Conservation (phyloP, 2,797 vertebrate genomes). For the Enteromius afrohamiltoni region DNA sequence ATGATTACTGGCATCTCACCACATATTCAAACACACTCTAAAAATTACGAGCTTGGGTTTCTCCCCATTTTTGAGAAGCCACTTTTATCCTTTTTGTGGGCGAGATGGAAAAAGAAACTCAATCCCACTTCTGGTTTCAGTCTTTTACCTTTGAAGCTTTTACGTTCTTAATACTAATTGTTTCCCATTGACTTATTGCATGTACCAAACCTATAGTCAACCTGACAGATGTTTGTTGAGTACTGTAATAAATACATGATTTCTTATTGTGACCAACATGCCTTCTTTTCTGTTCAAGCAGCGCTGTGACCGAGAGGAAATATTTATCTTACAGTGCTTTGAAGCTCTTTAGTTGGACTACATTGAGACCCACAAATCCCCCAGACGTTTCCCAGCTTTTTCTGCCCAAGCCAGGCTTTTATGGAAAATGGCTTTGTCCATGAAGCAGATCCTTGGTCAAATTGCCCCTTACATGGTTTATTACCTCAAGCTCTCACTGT, state of each 20-base stretch:
- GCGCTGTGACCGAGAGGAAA: slow-evolving; percentile 58
- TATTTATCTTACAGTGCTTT: slow-evolving; percentile 57
- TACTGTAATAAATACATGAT: slow-evolving; percentile 57
- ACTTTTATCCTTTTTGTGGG: slow-evolving; percentile 19
- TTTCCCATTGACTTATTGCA: slow-evolving; percentile 57
- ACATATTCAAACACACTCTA: slow-evolving; percentile 46
- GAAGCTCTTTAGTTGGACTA: slow-evolving; percentile 46
- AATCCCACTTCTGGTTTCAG: slow-evolving; percentile 40
- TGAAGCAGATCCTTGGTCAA: slow-evolving; percentile 49
- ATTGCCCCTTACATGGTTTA: slow-evolving; percentile 25
- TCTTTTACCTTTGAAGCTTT: slow-evolving; percentile 38
- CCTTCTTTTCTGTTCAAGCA: slow-evolving; percentile 50
- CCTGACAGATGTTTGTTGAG: slow-evolving; percentile 46
- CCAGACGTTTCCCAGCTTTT: slow-evolving; percentile 44
- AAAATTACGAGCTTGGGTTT: slow-evolving; percentile 47
- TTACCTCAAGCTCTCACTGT: slow-evolving; percentile 51
- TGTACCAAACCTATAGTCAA: slow-evolving; percentile 51
- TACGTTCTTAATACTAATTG: slow-evolving; percentile 49
- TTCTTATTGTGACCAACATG: slow-evolving; percentile 59
- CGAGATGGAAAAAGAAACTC: slow-evolving; percentile 36
- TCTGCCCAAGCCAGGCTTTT: slow-evolving; percentile 57
- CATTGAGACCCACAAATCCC: slow-evolving; percentile 45
- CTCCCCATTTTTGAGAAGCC: slow-evolving; percentile 26
- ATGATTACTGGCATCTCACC: slow-evolving; percentile 41
- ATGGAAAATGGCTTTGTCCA: slow-evolving; percentile 54